A percentile compares a stretch with the other conserved stretches of the same genome.
phyloP scores from a whole-genome alignment of 2,888 invertebrate genomes.

The Choreutis nemorana region DNA sequence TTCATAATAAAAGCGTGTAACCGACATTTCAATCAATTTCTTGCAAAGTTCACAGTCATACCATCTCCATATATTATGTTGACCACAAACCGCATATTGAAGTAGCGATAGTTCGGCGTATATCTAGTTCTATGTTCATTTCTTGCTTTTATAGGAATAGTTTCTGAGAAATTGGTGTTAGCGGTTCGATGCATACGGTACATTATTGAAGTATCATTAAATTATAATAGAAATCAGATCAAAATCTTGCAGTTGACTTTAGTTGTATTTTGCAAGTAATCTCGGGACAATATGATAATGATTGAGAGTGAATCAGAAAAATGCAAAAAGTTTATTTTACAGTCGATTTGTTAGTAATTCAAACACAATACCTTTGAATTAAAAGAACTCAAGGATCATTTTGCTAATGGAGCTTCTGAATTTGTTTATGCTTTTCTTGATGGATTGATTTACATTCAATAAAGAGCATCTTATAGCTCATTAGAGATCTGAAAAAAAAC shows the following conservation, averaged over 20 bases:
- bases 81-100: conserved; percentile 25
- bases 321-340: neutral
- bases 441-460: no score
- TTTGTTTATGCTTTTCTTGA: no score
- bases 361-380: neutral
- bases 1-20: conserved; percentile 16
- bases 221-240: no score
- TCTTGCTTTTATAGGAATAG: conserved; percentile 10
- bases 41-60: conserved; percentile 40
- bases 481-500: no score
- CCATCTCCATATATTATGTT: conserved; percentile 31
- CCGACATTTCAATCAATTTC: conserved; percentile 38
- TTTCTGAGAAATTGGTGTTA: conserved; percentile 1
- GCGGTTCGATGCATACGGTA: conserved; percentile 8
- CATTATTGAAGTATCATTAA: no score
- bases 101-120: conserved; percentile 4
- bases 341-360: no score
- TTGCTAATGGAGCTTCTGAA: no score
- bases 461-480: no score
- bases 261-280: conserved; percentile 5
- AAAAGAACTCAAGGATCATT: neutral
- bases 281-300: conserved; percentile 25
- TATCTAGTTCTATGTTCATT: conserved; percentile 15
- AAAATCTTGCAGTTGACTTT: conserved; percentile 11
- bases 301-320: conserved; percentile 22